Evolutionary conservation across 2,113 vertebrate species (phyloP).

Genomic region (Cryptotis parvus): DNA sequence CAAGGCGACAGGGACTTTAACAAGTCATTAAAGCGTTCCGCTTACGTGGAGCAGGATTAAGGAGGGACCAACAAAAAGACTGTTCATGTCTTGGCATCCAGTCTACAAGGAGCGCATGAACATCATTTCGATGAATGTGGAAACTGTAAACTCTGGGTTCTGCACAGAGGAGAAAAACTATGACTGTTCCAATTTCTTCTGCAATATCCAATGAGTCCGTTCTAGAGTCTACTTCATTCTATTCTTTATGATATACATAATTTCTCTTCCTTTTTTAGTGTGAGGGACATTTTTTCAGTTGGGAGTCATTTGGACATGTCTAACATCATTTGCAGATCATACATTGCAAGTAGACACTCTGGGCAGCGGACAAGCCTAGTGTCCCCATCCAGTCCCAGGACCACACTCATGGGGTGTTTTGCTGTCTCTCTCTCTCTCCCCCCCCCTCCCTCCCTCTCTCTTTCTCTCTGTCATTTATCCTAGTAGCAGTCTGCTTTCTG

Average conservation of each 20-base stretch:
- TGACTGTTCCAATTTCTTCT: background rate
- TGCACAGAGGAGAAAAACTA: background rate
- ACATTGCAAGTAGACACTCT: too few relatives aligned
- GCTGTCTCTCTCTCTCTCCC: too few relatives aligned
- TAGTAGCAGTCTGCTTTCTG: background rate
- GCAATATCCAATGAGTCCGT: background rate
- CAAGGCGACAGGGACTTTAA: constrained; percentile 67
- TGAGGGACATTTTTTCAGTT: too few relatives aligned
- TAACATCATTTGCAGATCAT: too few relatives aligned
- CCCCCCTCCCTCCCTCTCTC: too few relatives aligned
- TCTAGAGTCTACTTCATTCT: background rate
- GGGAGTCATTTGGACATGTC: too few relatives aligned
- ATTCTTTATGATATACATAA: too few relatives aligned
- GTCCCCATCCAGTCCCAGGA: too few relatives aligned
- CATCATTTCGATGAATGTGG: background rate
- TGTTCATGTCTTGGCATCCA: constrained; percentile 18
- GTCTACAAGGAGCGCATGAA: background rate
- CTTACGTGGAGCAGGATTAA: constrained; percentile 50
- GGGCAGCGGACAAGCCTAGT: too few relatives aligned
- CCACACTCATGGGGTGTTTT: too few relatives aligned
- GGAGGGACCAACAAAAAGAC: background rate
- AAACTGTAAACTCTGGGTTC: constrained; percentile 7
- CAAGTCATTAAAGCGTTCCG: constrained; percentile 64
- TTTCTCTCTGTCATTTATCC: too few relatives aligned
- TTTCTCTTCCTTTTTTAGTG: too few relatives aligned